Evolutionary conservation across 2,113 vertebrate genomes (phyloP), one percentile per base, ranked within the genome.

Genomic region (Hipposideros armiger): DNA sequence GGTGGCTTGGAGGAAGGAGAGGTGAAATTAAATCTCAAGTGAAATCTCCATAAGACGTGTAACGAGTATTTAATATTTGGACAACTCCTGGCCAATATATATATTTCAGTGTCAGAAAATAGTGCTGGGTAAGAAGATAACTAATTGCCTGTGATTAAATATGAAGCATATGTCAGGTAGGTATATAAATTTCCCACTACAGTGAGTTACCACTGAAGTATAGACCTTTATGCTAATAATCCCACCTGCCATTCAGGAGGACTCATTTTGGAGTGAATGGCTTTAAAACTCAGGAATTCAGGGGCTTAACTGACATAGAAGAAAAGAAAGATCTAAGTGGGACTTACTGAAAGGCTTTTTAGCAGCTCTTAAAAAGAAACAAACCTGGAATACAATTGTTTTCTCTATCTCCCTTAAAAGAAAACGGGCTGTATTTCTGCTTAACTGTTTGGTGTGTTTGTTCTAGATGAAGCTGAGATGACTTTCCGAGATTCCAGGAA

Each of bases 111-210:
- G 58, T 13, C 66, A 32, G 60, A 47, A 67, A 20, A 64, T 24
- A 26, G 22, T 7, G 22, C 6, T 54, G 30, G 30, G 42, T 32
- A 24, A 14, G 54, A n/a, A 52, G 69, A 17, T 8, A 47, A 42
- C 5, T 19, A 67, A 67, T 11, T 58, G 9, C 3, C 1, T 24
- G 15, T 9, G 50, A 28, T 60, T 19, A 16, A 20, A 50, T 40
- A 5, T 4, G 16, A 30, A n/a, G 30, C 4, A 0, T 10, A 11
- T n/a, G 50, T 50, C 26, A 11, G 0, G 26, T 2, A 26, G 30
- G 19, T 45, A 0, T 54, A 3, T 1, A 11, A 62, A 32, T 14
- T n/a, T 0, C 17, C 17, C 6, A 15, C 24, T 1, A 3, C 58
- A 8, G 17, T 1, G n/a, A 69, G 7, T 58, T 20, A 28, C 58